These are phyloP conservation scores for Cossypha heuglini DNA, from an alignment of 2,797 vertebrate genomes.

Conservation along the genomic window DNA sequence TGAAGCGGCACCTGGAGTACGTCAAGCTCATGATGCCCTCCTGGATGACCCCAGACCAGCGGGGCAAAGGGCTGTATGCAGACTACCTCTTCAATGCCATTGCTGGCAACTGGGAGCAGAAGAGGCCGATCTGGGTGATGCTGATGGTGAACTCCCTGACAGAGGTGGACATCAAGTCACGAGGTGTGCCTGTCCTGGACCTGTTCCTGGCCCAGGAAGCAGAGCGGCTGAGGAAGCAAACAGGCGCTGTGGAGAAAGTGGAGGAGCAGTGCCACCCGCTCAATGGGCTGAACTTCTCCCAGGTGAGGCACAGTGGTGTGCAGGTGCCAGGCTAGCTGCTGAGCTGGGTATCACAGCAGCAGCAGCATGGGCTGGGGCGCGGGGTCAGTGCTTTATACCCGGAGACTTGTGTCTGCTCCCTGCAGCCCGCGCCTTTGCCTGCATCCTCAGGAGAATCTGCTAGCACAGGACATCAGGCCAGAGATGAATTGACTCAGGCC, in stretches of 20 bases:
- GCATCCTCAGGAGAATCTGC: background rate
- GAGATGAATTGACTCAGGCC: background rate
- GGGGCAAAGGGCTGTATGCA: conserved; percentile 86
- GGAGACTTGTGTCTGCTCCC: fast-evolving
- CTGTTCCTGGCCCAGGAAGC: conserved; percentile 91
- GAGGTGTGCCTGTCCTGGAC: conserved; percentile 86
- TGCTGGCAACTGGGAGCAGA: conserved; percentile 89
- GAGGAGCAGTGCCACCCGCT: conserved; percentile 91
- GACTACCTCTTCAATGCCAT: conserved; percentile 92
- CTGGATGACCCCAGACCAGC: conserved; percentile 90
- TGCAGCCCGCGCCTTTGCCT: background rate
- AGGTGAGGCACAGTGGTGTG: conserved; percentile 74
- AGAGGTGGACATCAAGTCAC: conserved; percentile 85
- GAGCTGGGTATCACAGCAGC: background rate
- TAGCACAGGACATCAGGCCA: background rate
- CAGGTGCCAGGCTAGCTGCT: background rate
- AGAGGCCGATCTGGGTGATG: conserved; percentile 91
- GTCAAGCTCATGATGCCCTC: conserved; percentile 90
- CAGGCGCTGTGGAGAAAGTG: conserved; percentile 87
- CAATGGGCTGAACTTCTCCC: conserved; percentile 89
- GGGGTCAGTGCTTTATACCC: background rate
- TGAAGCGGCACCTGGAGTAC: conserved; percentile 87
- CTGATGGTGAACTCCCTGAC: conserved; percentile 91
- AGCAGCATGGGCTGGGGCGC: fast-evolving
- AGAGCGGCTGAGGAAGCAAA: conserved; percentile 86